Evolutionary conservation across 1,140 invertebrate genomes (phyloP), one percentile per base, ranked within the genome.

Genomic region (Pseudachorutes palmiensis): DNA sequence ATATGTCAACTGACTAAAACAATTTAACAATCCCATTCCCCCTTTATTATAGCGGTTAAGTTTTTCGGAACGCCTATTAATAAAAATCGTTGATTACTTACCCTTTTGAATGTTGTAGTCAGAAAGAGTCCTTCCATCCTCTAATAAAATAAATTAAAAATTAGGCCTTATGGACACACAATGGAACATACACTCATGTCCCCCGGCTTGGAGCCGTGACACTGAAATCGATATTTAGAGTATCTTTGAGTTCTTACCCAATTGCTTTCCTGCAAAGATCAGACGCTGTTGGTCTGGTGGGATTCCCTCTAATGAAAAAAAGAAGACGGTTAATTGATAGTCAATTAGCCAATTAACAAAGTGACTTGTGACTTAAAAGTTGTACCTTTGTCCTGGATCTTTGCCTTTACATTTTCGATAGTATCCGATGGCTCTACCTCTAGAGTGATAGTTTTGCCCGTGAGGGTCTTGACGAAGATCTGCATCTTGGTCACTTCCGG

Each of bases 21-120:
- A n/a, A n/a, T n/a, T n/a, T n/a, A n/a, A n/a, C n/a, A n/a, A n/a
- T n/a, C n/a, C n/a, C n/a, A n/a, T n/a, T n/a, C n/a, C n/a, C n/a
- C n/a, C n/a, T n/a, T n/a, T n/a, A n/a, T n/a, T n/a, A n/a, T n/a
- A n/a, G n/a, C n/a, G n/a, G n/a, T n/a, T n/a, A n/a, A n/a, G n/a
- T n/a, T n/a, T n/a, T n/a, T n/a, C n/a, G n/a, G n/a, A n/a, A n/a
- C n/a, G n/a, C n/a, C n/a, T n/a, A n/a, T n/a, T n/a, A n/a, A n/a
- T n/a, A n/a, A n/a, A n/a, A n/a, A n/a, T n/a, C n/a, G n/a, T n/a
- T n/a, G n/a, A n/a, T n/a, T n/a, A n/a, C n/a, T 79, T 86, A 85
- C 69, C 89, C 75, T 83, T 83, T 67, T 82, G 82, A 60, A 83
- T 83, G 68, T 83, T 83, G 73, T 82, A 83, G 49, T 82, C 82